These are phyloP conservation scores for Gallinago media DNA, from an alignment of 2,113 vertebrate species.

Conservation along the genomic window DNA sequence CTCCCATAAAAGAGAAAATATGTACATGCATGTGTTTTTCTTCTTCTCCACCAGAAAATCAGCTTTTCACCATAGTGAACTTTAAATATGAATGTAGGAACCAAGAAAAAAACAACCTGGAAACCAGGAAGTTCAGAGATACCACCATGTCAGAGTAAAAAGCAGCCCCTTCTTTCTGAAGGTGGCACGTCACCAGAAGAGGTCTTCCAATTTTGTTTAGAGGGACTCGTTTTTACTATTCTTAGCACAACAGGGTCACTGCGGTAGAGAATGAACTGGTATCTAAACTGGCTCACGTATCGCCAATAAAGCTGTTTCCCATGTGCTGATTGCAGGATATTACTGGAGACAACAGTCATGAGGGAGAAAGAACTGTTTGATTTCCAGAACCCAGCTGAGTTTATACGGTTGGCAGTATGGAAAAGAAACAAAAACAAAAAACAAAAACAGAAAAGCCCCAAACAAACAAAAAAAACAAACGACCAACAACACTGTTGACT, in stretches of 20 bases:
- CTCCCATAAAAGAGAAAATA: neutral
- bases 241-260: neutral
- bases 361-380: conserved; percentile 6
- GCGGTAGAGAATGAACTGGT: neutral
- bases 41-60: neutral
- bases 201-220: neutral
- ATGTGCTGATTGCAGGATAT: neutral
- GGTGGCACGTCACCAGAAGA: neutral
- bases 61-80: neutral
- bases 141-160: fast-evolving
- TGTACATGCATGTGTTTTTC: neutral
- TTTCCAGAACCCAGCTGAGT: conserved; percentile 24
- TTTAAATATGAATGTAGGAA: neutral
- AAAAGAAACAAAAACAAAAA: neutral
- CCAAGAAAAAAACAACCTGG: neutral
- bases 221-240: neutral
- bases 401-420: neutral
- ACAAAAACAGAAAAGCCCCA: neutral
- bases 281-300: neutral
- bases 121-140: neutral
- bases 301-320: neutral
- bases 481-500: neutral
- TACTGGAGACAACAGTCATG: neutral
- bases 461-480: neutral
- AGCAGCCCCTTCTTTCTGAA: neutral